Percentiles rank a stretch among this genome's conserved stretches.
These are phyloP conservation scores for Pseudopipra pipra DNA, from an alignment of 2,113 vertebrate species.

Conservation along the genomic window DNA sequence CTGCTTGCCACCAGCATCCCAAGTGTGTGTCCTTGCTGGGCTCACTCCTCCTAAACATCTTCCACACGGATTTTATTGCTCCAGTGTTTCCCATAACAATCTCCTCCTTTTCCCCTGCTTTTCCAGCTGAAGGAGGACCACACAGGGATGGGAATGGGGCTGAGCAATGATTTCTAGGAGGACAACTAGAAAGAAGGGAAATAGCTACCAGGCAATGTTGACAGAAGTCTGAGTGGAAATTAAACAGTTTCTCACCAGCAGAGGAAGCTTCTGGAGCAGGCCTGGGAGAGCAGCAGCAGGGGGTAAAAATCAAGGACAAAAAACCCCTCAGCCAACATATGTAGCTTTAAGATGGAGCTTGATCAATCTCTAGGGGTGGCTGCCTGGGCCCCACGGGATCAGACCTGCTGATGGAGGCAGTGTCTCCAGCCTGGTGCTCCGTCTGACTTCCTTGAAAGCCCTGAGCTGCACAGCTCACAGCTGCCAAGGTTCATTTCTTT, in stretches of 20 bases:
- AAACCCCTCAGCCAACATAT: not conserved
- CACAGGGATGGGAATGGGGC: constrained; percentile 24
- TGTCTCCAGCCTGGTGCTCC: not conserved
- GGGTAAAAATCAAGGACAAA: not conserved
- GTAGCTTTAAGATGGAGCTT: not conserved
- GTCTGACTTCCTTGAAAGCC: not conserved
- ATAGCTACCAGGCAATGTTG: constrained; percentile 34
- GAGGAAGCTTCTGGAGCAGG: constrained; percentile 1
- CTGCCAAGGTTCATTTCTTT: not conserved
- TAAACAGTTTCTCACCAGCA: constrained; percentile 36
- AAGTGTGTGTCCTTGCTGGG: not conserved
- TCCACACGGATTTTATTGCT: not conserved
- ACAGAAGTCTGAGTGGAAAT: constrained; percentile 48
- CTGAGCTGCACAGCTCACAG: not conserved
- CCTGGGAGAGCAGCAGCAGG: not conserved
- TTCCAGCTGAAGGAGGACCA: constrained; percentile 38
- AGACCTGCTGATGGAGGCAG: not conserved
- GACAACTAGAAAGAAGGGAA: constrained; percentile 45
- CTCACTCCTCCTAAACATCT: not conserved
- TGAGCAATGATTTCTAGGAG: constrained; percentile 4
- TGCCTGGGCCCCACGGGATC: not conserved
- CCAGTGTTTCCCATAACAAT: not conserved
- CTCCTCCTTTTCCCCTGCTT: not conserved
- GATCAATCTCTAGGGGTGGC: not conserved
- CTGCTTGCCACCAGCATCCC: not conserved